phyloP scores from a whole-genome alignment of 2,113 vertebrate genomes.

The Protobothrops mucrosquamatus region DNA sequence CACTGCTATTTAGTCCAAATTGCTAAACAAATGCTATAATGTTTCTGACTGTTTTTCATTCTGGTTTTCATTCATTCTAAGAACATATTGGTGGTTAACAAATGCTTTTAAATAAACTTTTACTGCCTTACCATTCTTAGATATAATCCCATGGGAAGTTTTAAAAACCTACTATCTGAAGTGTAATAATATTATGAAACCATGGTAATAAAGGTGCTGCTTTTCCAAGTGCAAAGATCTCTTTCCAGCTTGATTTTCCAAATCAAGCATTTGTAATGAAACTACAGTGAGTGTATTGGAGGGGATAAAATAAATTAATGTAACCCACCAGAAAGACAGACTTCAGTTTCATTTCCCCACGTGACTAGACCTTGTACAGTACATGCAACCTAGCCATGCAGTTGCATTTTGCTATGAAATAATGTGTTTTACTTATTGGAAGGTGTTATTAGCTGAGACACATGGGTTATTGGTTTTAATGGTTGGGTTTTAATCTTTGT shows the following conservation, averaged over 20 bases:
- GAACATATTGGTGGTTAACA: neutral
- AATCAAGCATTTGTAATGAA: neutral
- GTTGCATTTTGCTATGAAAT: neutral
- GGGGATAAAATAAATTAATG: neutral
- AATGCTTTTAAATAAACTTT: neutral
- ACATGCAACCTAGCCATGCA: neutral
- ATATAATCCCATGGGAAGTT: neutral
- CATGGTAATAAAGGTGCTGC: neutral
- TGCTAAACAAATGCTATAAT: neutral
- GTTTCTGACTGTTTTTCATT: neutral
- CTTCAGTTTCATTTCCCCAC: neutral
- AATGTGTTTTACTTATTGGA: neutral
- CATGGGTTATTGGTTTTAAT: neutral
- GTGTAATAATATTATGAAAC: neutral
- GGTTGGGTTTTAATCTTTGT: neutral
- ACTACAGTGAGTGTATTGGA: neutral
- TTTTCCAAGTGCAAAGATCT: neutral
- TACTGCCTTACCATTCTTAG: neutral
- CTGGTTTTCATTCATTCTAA: neutral
- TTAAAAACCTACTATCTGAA: neutral
- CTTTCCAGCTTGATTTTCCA: neutral
- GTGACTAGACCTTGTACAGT: neutral
- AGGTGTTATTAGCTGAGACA: neutral
- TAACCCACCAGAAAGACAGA: neutral
- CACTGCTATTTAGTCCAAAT: neutral